Conservation (phyloP, 2,888 invertebrate genomes). For the Troides helena region DNA sequence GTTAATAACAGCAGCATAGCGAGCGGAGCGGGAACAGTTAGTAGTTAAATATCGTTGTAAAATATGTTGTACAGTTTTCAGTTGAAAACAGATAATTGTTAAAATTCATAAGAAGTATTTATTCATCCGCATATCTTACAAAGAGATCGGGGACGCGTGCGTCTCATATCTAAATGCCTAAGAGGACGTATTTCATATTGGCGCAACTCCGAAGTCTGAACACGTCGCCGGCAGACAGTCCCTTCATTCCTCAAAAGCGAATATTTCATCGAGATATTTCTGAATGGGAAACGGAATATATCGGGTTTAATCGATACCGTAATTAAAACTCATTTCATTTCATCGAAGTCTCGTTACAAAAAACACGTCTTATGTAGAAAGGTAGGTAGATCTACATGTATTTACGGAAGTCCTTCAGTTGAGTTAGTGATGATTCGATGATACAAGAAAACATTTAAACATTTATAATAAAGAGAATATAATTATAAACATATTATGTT, state of each 20-base stretch:
- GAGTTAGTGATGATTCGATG: too few relatives aligned
- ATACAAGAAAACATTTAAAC: too few relatives aligned
- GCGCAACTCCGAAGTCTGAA: constrained; percentile 9
- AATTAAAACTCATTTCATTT: constrained; percentile 1
- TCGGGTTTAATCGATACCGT: constrained; percentile 3
- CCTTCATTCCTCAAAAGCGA: constrained; percentile 10
- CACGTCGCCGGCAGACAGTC: constrained; percentile 22
- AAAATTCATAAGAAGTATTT: neutral
- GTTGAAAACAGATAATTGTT: neutral
- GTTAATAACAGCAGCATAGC: too few relatives aligned
- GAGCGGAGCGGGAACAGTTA: too few relatives aligned
- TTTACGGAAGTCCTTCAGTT: too few relatives aligned
- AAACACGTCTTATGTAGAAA: neutral
- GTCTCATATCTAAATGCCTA: constrained; percentile 11
- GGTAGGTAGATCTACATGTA: too few relatives aligned
- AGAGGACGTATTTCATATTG: constrained; percentile 21
- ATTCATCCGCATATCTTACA: neutral
- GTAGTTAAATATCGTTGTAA: too few relatives aligned
- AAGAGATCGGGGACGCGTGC: neutral
- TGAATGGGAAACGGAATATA: constrained; percentile 9
- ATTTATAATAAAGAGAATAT: too few relatives aligned
- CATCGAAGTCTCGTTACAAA: neutral
- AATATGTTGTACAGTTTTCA: too few relatives aligned
- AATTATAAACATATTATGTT: too few relatives aligned
- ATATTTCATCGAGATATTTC: constrained; percentile 25